phyloP scores from a whole-genome alignment of 2,888 invertebrate genomes.

The Gastracanthus pulcherrimus region DNA sequence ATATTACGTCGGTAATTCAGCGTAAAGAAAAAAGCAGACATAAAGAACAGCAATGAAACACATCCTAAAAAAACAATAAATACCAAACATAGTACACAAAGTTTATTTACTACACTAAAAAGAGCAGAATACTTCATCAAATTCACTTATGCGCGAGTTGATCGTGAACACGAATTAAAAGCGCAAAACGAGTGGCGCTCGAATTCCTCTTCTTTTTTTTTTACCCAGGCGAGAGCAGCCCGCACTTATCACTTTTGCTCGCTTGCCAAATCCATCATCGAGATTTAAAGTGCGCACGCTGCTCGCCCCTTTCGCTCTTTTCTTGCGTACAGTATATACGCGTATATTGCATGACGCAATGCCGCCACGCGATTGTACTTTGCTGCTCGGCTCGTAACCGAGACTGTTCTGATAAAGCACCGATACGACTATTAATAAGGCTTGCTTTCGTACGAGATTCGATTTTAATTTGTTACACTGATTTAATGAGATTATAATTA shows the following conservation, averaged over 20 bases:
- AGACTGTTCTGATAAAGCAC: not conserved
- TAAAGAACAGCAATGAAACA: too few species aligned
- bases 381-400: not conserved
- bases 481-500: too few species aligned
- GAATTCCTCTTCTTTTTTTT: not conserved
- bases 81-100: too few species aligned
- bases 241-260: conserved; percentile 4
- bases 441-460: too few species aligned
- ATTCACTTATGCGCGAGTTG: too few species aligned
- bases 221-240: not conserved
- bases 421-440: not conserved
- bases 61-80: too few species aligned
- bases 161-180: not conserved
- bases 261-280: conserved; percentile 34
- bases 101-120: too few species aligned
- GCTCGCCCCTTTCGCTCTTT: not conserved
- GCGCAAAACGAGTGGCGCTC: not conserved
- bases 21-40: too few species aligned
- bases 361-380: not conserved
- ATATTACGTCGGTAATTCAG: too few species aligned
- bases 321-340: not conserved
- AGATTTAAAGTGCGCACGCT: conserved; percentile 10
- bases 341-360: conserved; percentile 5
- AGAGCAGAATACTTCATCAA: too few species aligned
- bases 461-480: too few species aligned